A percentile compares a stretch with the other conserved stretches of the same genome.
Conservation (phyloP, 2,888 invertebrate genomes). For the Plagiodera versicolora region DNA sequence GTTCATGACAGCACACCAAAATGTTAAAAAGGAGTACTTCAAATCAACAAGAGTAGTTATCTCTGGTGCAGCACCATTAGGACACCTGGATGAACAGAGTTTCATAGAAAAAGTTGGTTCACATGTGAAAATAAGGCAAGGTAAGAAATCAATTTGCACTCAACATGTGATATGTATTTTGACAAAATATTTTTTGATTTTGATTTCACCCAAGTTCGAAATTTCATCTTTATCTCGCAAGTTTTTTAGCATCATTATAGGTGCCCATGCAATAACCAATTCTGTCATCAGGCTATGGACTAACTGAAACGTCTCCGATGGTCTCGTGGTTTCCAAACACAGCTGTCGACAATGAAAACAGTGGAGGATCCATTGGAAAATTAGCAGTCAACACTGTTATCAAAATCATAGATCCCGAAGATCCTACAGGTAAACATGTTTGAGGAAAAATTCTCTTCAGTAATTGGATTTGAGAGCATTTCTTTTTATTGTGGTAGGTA, state of each 20-base stretch:
- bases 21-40: slow-evolving; percentile 61
- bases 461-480: too few relatives aligned
- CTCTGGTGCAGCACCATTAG: slow-evolving; percentile 72
- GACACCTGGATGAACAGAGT: slow-evolving; percentile 60
- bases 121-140: slow-evolving; percentile 46
- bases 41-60: slow-evolving; percentile 58
- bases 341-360: slow-evolving; percentile 14
- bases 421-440: slow-evolving; percentile 30
- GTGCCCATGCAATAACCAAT: too few relatives aligned
- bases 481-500: slow-evolving; percentile 8
- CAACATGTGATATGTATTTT: neutral
- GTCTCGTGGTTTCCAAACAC: slow-evolving; percentile 51
- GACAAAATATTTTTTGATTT: too few relatives aligned
- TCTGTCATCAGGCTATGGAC: slow-evolving; percentile 62
- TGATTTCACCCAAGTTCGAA: too few relatives aligned
- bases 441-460: too few relatives aligned
- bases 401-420: slow-evolving; percentile 62
- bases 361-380: slow-evolving; percentile 58
- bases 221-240: too few relatives aligned
- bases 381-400: slow-evolving; percentile 64
- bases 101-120: slow-evolving; percentile 57
- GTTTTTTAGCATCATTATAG: too few relatives aligned
- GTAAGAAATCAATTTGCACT: slow-evolving; percentile 33
- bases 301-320: slow-evolving; percentile 72
- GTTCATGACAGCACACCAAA: slow-evolving; percentile 67